phyloP scores from a whole-genome alignment of 2,113 vertebrate species.

The Lycocorax pyrrhopterus region DNA sequence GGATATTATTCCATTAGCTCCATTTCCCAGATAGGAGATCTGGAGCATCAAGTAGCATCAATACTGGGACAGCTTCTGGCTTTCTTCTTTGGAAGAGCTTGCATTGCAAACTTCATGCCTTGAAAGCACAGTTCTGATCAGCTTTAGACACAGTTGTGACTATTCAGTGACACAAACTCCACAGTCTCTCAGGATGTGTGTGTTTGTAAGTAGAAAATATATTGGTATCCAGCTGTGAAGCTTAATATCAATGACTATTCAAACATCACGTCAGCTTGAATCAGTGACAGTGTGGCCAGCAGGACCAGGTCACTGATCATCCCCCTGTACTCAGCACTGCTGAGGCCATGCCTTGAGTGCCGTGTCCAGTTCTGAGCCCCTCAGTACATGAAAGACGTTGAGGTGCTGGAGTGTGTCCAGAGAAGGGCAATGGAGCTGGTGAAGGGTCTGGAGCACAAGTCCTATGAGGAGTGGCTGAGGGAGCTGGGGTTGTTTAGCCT shows the following conservation, averaged over 20 bases:
- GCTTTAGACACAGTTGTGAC: background rate
- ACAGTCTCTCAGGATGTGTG: background rate
- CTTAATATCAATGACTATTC: background rate
- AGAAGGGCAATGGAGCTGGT: background rate
- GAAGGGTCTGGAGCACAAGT: background rate
- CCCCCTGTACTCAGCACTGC: background rate
- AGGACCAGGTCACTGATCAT: background rate
- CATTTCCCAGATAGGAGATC: background rate
- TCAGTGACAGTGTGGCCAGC: background rate
- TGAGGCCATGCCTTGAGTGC: fast-evolving
- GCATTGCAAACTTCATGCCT: background rate
- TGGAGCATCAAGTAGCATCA: background rate
- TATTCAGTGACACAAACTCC: background rate
- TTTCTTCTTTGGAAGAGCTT: background rate
- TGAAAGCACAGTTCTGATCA: background rate
- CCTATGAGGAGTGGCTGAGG: background rate
- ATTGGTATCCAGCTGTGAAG: background rate
- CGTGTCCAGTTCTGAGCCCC: background rate
- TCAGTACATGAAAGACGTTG: fast-evolving
- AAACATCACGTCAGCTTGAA: background rate
- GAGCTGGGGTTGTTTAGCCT: background rate
- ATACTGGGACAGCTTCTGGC: background rate
- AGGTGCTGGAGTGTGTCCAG: background rate
- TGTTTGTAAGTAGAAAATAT: background rate
- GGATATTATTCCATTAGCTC: background rate